phyloP scores from a whole-genome alignment of 1,140 invertebrate species.

The Marisa cornuarietis region DNA sequence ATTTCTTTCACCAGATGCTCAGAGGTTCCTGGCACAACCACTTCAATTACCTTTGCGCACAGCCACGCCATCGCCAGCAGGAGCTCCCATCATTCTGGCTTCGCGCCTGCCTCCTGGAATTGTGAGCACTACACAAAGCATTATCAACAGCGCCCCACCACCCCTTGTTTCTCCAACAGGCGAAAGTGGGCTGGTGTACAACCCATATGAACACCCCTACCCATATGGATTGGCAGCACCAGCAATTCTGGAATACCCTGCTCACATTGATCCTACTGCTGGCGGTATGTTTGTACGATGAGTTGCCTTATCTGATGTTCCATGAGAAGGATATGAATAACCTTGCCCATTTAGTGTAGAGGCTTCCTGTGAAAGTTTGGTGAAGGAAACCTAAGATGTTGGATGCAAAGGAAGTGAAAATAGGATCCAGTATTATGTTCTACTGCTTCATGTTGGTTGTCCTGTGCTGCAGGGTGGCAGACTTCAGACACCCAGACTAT shows the following conservation, averaged over 20 bases:
- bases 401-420: slow-evolving; percentile 31
- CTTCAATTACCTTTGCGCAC: slow-evolving; percentile 37
- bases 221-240: slow-evolving; percentile 45
- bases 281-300: slow-evolving; percentile 56
- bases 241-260: slow-evolving; percentile 55
- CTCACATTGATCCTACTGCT: slow-evolving; percentile 46
- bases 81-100: slow-evolving; percentile 53
- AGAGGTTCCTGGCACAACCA: slow-evolving; percentile 48
- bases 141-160: slow-evolving; percentile 56
- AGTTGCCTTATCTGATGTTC: background rate
- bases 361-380: too few relatives aligned
- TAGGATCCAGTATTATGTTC: slow-evolving; percentile 1
- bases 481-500: too few relatives aligned
- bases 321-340: too few relatives aligned
- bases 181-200: slow-evolving; percentile 48
- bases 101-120: slow-evolving; percentile 43
- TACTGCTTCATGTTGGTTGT: background rate
- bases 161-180: slow-evolving; percentile 53
- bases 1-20: slow-evolving; percentile 44
- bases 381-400: slow-evolving; percentile 29
- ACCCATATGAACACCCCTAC: slow-evolving; percentile 53
- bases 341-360: background rate
- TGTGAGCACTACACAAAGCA: slow-evolving; percentile 28
- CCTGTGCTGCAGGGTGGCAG: too few relatives aligned
- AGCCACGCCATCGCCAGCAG: slow-evolving; percentile 49